Evolutionary conservation across 2,113 vertebrate genomes (phyloP).

Genomic region (Zonotrichia leucophrys): DNA sequence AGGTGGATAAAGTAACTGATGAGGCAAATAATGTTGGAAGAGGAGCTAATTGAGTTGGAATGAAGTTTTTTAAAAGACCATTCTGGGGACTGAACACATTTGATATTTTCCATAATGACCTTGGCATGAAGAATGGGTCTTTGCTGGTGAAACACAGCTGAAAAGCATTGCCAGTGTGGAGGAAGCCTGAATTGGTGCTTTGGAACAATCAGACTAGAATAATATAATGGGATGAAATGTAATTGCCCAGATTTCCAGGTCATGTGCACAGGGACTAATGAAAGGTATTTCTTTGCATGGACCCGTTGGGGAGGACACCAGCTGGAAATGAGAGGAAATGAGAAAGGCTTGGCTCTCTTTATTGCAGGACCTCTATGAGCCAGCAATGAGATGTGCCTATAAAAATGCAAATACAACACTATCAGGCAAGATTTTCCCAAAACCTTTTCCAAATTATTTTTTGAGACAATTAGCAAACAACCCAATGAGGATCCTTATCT

Average conservation of each 20-base stretch:
- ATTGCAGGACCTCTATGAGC: background rate
- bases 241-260: background rate
- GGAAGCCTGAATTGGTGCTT: background rate
- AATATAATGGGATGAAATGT: background rate
- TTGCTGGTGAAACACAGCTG: background rate
- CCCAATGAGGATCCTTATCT: background rate
- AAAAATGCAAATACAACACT: constrained; percentile 1
- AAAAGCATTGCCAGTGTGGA: background rate
- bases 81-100: background rate
- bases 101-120: background rate
- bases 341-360: background rate
- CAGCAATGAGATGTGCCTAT: background rate
- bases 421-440: background rate
- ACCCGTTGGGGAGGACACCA: background rate
- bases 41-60: background rate
- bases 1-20: background rate
- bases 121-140: background rate
- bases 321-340: background rate
- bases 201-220: background rate
- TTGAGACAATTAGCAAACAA: background rate
- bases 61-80: background rate
- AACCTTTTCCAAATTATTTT: background rate
- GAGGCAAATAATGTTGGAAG: background rate
- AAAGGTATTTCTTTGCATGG: background rate
- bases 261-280: background rate